phyloP scores from a whole-genome alignment of 2,888 invertebrate species.

The Nysson spinosus region DNA sequence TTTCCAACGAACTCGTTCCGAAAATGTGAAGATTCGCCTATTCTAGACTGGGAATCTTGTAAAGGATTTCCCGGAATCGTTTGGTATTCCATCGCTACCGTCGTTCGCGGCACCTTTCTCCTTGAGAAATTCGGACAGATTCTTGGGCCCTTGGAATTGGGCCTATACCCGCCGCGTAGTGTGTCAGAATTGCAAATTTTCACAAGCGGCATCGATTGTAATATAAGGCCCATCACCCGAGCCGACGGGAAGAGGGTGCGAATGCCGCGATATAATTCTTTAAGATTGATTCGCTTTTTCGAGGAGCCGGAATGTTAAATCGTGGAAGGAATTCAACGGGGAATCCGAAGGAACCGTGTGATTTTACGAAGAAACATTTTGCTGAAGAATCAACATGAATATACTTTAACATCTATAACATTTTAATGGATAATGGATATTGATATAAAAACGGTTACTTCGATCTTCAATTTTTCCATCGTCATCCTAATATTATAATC shows the following conservation, averaged over 20 bases:
- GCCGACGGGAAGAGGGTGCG: constrained; percentile 44
- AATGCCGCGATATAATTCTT: constrained; percentile 52
- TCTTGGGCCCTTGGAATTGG: constrained; percentile 22
- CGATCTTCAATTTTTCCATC: too few relatives aligned
- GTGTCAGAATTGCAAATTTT: constrained; percentile 69
- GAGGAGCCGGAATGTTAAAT: constrained; percentile 7
- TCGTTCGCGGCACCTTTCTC: constrained; percentile 40
- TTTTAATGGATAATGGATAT: too few relatives aligned
- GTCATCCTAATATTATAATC: too few relatives aligned
- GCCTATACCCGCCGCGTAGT: constrained; percentile 50
- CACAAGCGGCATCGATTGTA: constrained; percentile 33
- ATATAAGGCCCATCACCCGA: constrained; percentile 30
- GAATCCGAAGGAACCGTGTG: too few relatives aligned
- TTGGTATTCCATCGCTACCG: constrained; percentile 63
- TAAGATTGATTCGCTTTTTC: constrained; percentile 51
- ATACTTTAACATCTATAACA: too few relatives aligned
- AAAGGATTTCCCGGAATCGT: constrained; percentile 62
- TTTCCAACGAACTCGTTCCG: too few relatives aligned
- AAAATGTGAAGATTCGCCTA: too few relatives aligned
- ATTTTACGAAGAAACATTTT: too few relatives aligned
- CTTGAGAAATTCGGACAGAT: constrained; percentile 34
- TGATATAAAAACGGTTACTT: too few relatives aligned
- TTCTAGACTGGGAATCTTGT: too few relatives aligned
- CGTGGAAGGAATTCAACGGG: constrained; percentile 18
- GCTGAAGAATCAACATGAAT: too few relatives aligned